phyloP scores from a whole-genome alignment of 2,113 vertebrate genomes.

The Melanotaenia duboulayi region DNA sequence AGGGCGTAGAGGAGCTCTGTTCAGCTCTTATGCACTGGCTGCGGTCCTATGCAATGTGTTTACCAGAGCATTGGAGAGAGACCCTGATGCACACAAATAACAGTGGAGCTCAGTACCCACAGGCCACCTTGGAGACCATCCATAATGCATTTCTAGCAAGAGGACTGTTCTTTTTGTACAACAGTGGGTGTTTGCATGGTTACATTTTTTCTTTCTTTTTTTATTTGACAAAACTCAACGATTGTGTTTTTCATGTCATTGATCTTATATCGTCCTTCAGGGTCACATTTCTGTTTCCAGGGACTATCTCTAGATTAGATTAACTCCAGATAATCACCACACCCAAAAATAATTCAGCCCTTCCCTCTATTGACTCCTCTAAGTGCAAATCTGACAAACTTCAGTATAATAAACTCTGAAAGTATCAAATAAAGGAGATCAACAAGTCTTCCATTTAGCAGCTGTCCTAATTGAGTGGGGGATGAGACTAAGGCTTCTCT shows the following conservation, averaged over 20 bases:
- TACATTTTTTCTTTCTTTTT: not conserved
- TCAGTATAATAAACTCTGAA: conserved; percentile 54
- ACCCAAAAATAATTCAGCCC: conserved; percentile 7
- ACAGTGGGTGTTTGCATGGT: conserved; percentile 9
- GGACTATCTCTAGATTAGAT: conserved; percentile 3
- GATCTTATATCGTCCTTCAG: conserved; percentile 7
- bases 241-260: not conserved
- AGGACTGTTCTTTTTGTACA: conserved; percentile 29
- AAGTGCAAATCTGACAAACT: conserved; percentile 43
- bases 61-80: conserved; percentile 72
- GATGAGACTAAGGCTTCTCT: conserved; percentile 65
- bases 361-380: conserved; percentile 12
- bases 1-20: conserved; percentile 72
- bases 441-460: conserved; percentile 76
- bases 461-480: conserved; percentile 66
- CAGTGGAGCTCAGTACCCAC: conserved; percentile 54
- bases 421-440: conserved; percentile 68
- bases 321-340: conserved; percentile 19
- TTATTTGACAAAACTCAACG: not conserved
- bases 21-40: conserved; percentile 78
- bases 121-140: conserved; percentile 68
- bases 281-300: conserved; percentile 14
- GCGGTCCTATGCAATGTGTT: conserved; percentile 78
- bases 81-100: conserved; percentile 68
- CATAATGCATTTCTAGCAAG: conserved; percentile 56